These are phyloP conservation scores for Xylocampa areola DNA, from an alignment of 2,888 invertebrate genomes.

Conservation along the genomic window DNA sequence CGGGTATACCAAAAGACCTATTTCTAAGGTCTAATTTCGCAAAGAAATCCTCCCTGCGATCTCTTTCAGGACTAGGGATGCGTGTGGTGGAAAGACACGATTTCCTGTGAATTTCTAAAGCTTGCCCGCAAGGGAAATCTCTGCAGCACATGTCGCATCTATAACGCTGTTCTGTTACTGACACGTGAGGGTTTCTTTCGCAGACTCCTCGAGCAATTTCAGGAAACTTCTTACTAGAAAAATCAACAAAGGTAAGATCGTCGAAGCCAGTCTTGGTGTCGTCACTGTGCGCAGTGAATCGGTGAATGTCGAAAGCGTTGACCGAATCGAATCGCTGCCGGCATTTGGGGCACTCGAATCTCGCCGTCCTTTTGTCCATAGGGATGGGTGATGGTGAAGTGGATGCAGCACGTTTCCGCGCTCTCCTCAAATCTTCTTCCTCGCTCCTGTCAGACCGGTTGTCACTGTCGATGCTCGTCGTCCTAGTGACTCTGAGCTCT, in stretches of 20 bases:
- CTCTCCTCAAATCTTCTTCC: conserved; percentile 78
- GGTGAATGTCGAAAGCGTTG: conserved; percentile 92
- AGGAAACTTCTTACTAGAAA: conserved; percentile 94
- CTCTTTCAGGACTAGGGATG: conserved; percentile 88
- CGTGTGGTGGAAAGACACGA: conserved; percentile 79
- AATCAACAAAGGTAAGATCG: conserved; percentile 94
- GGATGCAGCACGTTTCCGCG: conserved; percentile 82
- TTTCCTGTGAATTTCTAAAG: conserved; percentile 92
- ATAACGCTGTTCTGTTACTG: conserved; percentile 90
- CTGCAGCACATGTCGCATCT: conserved; percentile 92
- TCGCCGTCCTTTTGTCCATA: conserved; percentile 79
- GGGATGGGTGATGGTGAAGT: conserved; percentile 79
- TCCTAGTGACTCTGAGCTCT: conserved; percentile 76
- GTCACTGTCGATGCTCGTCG: conserved; percentile 88
- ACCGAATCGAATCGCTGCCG: conserved; percentile 93
- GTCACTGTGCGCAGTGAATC: conserved; percentile 90
- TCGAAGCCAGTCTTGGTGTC: conserved; percentile 91
- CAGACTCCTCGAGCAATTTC: conserved; percentile 92
- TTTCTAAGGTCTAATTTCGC: conserved; percentile 94
- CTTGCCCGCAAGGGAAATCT: conserved; percentile 92
- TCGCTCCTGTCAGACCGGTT: conserved; percentile 89
- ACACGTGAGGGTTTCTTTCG: conserved; percentile 91
- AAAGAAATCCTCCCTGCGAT: conserved; percentile 94
- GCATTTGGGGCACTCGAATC: conserved; percentile 93
- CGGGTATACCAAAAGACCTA: conserved; percentile 89